phyloP scores from a whole-genome alignment of 2,888 invertebrate species.

The Campoplex capitator region DNA sequence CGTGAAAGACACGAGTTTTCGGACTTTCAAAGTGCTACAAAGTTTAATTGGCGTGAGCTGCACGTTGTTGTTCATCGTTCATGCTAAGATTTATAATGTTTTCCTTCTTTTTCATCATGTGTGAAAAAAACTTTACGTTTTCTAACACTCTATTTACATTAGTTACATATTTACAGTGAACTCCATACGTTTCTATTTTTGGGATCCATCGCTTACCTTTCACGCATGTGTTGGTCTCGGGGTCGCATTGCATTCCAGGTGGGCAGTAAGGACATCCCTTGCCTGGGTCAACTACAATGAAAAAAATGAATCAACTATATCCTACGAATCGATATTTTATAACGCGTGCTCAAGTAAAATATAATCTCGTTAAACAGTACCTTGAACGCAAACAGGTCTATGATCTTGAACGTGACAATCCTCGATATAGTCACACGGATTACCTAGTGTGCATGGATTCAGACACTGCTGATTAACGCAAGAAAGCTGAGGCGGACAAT shows the following conservation, averaged over 20 bases:
- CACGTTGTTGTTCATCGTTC: constrained; percentile 25
- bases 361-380: constrained; percentile 83
- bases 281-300: constrained; percentile 63
- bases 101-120: constrained; percentile 24
- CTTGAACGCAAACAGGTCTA: constrained; percentile 93
- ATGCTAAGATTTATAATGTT: constrained; percentile 30
- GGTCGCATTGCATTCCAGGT: constrained; percentile 91
- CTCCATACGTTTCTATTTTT: constrained; percentile 45
- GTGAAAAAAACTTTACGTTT: constrained; percentile 17
- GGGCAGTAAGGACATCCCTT: constrained; percentile 88
- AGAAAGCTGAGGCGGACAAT: constrained; percentile 91
- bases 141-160: constrained; percentile 78
- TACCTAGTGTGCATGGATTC: constrained; percentile 91
- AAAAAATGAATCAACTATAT: constrained; percentile 36
- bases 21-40: constrained; percentile 42
- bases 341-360: constrained; percentile 24
- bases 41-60: constrained; percentile 48
- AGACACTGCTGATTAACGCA: constrained; percentile 92
- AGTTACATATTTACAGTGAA: constrained; percentile 81
- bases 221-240: constrained; percentile 92
- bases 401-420: constrained; percentile 94
- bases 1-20: constrained; percentile 16
- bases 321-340: neutral
- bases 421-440: constrained; percentile 91
- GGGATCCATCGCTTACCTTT: constrained; percentile 88